These are phyloP conservation scores for Panopea generosa DNA, from an alignment of 2,888 invertebrate species.

Conservation along the genomic window DNA sequence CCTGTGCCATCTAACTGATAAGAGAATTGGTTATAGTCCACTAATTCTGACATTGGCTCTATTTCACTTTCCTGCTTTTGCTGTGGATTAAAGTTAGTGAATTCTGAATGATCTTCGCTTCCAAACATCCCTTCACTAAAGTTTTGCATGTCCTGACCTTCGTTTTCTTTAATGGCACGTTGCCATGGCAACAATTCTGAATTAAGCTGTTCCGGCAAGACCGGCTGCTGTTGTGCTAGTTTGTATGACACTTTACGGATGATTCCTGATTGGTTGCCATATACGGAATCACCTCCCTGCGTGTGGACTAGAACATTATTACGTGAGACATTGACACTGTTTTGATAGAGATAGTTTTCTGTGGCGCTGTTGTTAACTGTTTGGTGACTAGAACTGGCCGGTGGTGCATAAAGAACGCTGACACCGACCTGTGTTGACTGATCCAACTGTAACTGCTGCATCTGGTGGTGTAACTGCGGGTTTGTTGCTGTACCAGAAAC, in stretches of 20 bases:
- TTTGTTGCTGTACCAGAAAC: no score
- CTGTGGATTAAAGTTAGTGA: conserved; percentile 15
- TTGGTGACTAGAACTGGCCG: conserved; percentile 47
- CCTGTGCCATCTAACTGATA: conserved; percentile 23
- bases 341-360: conserved; percentile 34
- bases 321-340: conserved; percentile 40
- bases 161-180: conserved; percentile 56
- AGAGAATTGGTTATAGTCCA: conserved; percentile 31
- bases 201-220: conserved; percentile 90
- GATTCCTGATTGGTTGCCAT: conserved; percentile 88
- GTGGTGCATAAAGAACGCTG: conserved; percentile 35
- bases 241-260: conserved; percentile 95
- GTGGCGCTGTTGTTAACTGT: conserved; percentile 22
- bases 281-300: conserved; percentile 38
- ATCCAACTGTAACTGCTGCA: conserved; percentile 78
- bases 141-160: conserved; percentile 14
- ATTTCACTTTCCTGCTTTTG: conserved; percentile 28
- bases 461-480: conserved; percentile 88
- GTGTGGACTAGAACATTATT: conserved; percentile 54
- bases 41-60: conserved; percentile 30
- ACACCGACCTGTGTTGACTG: conserved; percentile 86
- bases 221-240: conserved; percentile 93
- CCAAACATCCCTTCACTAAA: background rate
- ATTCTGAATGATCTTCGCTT: conserved; percentile 22
- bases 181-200: conserved; percentile 65